Conservation (phyloP, 2,888 invertebrate species). For the Dilophus febrilis region DNA sequence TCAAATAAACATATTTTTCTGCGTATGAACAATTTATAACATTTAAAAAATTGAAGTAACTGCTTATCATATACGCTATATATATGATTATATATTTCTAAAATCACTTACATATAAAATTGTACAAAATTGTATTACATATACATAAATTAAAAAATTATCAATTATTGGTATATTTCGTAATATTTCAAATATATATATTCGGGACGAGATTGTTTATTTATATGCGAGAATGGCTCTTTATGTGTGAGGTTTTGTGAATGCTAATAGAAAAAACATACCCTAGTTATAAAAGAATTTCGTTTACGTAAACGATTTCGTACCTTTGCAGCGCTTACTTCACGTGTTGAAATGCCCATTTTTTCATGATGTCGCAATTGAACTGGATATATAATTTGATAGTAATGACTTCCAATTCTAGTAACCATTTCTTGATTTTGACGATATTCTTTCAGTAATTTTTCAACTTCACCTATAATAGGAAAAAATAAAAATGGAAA, state of each 20-base stretch:
- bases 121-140: too few relatives aligned
- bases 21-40: too few relatives aligned
- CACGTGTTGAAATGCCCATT: conserved; percentile 88
- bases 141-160: too few relatives aligned
- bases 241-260: not conserved
- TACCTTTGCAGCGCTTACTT: conserved; percentile 78
- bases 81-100: too few relatives aligned
- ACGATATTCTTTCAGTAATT: conserved; percentile 74
- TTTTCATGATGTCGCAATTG: conserved; percentile 89
- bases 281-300: conserved; percentile 33
- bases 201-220: too few relatives aligned
- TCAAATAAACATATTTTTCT: too few relatives aligned
- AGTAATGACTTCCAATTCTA: conserved; percentile 79
- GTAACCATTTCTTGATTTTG: conserved; percentile 85
- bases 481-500: conserved; percentile 8
- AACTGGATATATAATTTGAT: conserved; percentile 88
- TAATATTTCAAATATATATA: too few relatives aligned
- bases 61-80: too few relatives aligned
- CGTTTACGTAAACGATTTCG: conserved; percentile 34
- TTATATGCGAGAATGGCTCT: too few relatives aligned
- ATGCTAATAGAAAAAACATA: conserved; percentile 25
- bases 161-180: too few relatives aligned
- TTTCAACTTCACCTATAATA: conserved; percentile 69
- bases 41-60: too few relatives aligned
- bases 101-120: too few relatives aligned